Base-by-base conservation (phyloP, 2,113 vertebrate species). In the Brachyhypopomus occidentalis region DNA sequence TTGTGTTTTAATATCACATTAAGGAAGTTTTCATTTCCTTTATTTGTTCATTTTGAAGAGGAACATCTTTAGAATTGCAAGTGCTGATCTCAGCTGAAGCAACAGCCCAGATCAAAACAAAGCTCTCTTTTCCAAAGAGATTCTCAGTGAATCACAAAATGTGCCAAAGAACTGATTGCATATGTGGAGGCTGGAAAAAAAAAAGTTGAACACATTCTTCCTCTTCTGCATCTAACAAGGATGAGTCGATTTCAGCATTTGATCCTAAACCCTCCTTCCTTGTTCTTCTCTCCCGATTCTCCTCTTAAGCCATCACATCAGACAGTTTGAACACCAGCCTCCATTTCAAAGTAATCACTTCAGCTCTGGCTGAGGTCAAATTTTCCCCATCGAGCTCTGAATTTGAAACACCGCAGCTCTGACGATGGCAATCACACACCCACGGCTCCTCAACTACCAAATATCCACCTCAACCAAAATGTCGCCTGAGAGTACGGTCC, bases 301-400 rank as follows among this genome's bases (percentile, higher is more conserved):
- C 19, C 14, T 59, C 75, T 73, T 27, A 71, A 55, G 27, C 25
- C 48, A 30, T 75, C 36, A 55, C 55, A 84, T 71, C 77, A 72
- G 75, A 75, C 59, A 38, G 27, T 71, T 58, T 75, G 48, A 82
- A 71, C 80, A 74, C 5, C 69, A 59, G 82, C n/a, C 77, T 70
- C 59, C 22, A 20, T 64, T 83, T 59, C 23, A 5, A 16, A 9
- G 75, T 74, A 58, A 80, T 83, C 75, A 77, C 81, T 80, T 77
- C 81, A 83, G 80, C 84, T 80, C 48, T 70, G 48, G 59, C 41
- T 56, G 63, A 79, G 72, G 82, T 77, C 59, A 36, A 73, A 58
- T 72, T 58, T 52, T 80, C 60, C 48, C 63, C 45, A 55, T 38
- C 17, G 19, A 71, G 63, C 55, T 52, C 70, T 16, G 25, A 71